phyloP scores from a whole-genome alignment of 2,888 invertebrate species.

The Formica aserva region DNA sequence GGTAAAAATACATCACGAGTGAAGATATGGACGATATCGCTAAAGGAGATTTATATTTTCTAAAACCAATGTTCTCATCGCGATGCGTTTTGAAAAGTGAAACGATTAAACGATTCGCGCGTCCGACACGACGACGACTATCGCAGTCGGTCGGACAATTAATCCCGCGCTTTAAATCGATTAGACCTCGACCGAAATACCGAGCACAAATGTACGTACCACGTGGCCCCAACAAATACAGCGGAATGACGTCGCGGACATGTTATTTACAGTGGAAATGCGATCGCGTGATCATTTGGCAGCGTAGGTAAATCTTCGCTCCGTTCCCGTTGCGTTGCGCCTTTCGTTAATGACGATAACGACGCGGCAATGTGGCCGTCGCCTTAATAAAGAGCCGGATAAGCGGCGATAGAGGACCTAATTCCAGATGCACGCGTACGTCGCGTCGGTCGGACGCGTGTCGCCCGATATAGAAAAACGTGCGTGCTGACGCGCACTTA shows the following conservation, averaged over 20 bases:
- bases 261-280: slow-evolving; percentile 68
- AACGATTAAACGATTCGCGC: slow-evolving; percentile 26
- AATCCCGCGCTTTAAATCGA: slow-evolving; percentile 48
- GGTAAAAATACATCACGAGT: background rate
- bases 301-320: slow-evolving; percentile 43
- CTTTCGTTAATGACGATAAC: slow-evolving; percentile 60
- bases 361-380: slow-evolving; percentile 24
- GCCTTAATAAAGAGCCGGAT: slow-evolving; percentile 63
- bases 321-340: slow-evolving; percentile 48
- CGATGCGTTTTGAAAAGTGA: slow-evolving; percentile 29
- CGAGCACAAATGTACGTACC: slow-evolving; percentile 26
- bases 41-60: background rate
- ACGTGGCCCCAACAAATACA: slow-evolving; percentile 35
- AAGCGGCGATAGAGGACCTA: slow-evolving; percentile 48
- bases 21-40: background rate
- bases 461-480: slow-evolving; percentile 24
- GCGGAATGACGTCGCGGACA: slow-evolving; percentile 17
- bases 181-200: slow-evolving; percentile 45
- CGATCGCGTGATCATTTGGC: slow-evolving; percentile 62
- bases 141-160: slow-evolving; percentile 47
- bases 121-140: slow-evolving; percentile 24
- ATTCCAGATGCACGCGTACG: slow-evolving; percentile 51
- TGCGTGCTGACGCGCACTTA: slow-evolving; percentile 51
- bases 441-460: slow-evolving; percentile 16
- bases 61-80: slow-evolving; percentile 22